These are phyloP conservation scores for Vultur gryphus DNA, from an alignment of 2,797 vertebrate species.

Conservation along the genomic window DNA sequence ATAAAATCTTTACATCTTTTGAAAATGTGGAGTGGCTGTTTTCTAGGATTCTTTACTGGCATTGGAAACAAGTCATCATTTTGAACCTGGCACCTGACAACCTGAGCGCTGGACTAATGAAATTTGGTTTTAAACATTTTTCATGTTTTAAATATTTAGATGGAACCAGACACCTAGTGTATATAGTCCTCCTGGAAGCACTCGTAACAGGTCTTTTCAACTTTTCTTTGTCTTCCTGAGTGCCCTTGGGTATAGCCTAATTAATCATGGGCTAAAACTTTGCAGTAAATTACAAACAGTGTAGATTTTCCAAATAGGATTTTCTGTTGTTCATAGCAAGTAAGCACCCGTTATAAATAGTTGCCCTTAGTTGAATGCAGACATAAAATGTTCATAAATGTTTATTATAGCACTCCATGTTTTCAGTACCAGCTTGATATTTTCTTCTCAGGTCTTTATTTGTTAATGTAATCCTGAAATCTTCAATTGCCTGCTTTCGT, in stretches of 20 bases:
- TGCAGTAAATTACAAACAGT: neutral
- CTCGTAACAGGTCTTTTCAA: neutral
- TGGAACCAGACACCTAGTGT: neutral
- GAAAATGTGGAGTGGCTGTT: neutral
- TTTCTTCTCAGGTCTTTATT: neutral
- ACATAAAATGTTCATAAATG: neutral
- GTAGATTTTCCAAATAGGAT: neutral
- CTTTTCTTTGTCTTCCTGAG: neutral
- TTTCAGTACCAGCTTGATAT: neutral
- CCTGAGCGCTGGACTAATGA: neutral
- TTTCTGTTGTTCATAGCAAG: neutral
- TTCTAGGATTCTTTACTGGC: neutral
- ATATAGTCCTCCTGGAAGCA: neutral
- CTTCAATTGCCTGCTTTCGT: conserved; percentile 29
- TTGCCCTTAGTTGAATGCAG: neutral
- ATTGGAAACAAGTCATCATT: neutral
- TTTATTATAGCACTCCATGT: neutral
- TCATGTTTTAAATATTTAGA: neutral
- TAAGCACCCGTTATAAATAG: neutral
- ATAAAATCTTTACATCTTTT: neutral
- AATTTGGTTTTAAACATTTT: neutral
- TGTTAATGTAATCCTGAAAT: conserved; percentile 9
- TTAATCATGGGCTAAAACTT: conserved; percentile 24
- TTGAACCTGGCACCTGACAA: neutral
- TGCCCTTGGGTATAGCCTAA: neutral